Evolutionary conservation across 2,797 vertebrate genomes (phyloP), one percentile per base, ranked within the genome.

Genomic region (Carduelis carduelis): DNA sequence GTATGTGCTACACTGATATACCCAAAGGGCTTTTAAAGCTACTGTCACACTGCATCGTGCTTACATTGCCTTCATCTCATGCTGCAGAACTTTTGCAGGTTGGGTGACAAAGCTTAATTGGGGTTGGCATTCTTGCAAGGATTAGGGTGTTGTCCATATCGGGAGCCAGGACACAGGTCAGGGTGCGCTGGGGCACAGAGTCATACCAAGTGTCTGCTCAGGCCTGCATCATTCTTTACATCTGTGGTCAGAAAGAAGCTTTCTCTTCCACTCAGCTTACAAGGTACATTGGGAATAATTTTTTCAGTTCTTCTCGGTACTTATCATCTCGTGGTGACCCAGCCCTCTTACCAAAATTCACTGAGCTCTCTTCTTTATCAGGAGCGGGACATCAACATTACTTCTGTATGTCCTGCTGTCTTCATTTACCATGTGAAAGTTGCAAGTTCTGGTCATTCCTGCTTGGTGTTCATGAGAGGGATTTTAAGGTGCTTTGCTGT

Each of bases 11-110:
- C 77, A 53, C 27, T 5, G 14, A 41, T 71, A 39, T n/a, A 34
- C n/a, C 72, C 77, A 75, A 76, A 78, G 61, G 57, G 57, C 85
- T 94, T 86, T 84, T 90, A 82, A 87, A 93, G 32, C 46, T 81
- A 19, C 61, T 72, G 72, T 81, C 74, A 46, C 63, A 35, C 72
- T 78, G 37, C 17, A 50, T 83, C 44, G 19, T 65, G 50, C 50
- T 90, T 84, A 28, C 39, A 39, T 72, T 71, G 55, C 63, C 43
- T 75, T 77, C 21, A 47, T 39, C 28, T 69, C 39, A 9, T 34
- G 39, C 43, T 56, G 85, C 19, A 28, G 49, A 44, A 77, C 44
- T 88, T 85, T 8, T 52, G 30, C 46, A 78, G 24, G 27, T 46
- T 65, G 43, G 0, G 0, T 60, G 65, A 60, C 49, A 81, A 89